These are phyloP conservation scores for Cataglyphis hispanica DNA, from an alignment of 1,140 invertebrate species.

Conservation along the genomic window DNA sequence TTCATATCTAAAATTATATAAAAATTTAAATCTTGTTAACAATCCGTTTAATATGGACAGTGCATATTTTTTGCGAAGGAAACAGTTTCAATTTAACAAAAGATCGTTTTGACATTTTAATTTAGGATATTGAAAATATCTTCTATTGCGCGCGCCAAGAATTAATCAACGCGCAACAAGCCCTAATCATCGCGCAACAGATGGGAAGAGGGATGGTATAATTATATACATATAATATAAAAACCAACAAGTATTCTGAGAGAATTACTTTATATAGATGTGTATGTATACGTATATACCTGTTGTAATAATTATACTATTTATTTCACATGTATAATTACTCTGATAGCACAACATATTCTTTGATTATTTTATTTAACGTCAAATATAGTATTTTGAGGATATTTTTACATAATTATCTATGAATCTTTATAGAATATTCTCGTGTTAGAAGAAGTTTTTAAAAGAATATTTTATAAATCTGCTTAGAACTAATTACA, in stretches of 20 bases:
- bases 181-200: background rate
- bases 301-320: slow-evolving; percentile 47
- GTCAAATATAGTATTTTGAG: no score
- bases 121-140: background rate
- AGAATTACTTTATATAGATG: slow-evolving; percentile 42
- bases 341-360: no score
- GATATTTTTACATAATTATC: no score
- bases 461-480: no score
- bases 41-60: no score
- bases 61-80: background rate
- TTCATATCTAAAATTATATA: background rate
- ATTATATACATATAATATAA: background rate
- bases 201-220: slow-evolving; percentile 9
- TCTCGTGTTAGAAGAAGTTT: no score
- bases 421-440: no score
- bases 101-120: background rate
- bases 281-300: slow-evolving; percentile 10
- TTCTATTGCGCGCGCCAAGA: background rate
- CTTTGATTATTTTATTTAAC: no score
- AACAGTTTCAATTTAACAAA: background rate
- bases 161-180: no score
- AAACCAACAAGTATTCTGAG: slow-evolving; percentile 39
- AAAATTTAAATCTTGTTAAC: no score
- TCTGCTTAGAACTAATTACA: no score
- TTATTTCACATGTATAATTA: slow-evolving; percentile 18